These are phyloP conservation scores for Argyrosomus japonicus DNA, from an alignment of 2,113 vertebrate species.

Conservation along the genomic window DNA sequence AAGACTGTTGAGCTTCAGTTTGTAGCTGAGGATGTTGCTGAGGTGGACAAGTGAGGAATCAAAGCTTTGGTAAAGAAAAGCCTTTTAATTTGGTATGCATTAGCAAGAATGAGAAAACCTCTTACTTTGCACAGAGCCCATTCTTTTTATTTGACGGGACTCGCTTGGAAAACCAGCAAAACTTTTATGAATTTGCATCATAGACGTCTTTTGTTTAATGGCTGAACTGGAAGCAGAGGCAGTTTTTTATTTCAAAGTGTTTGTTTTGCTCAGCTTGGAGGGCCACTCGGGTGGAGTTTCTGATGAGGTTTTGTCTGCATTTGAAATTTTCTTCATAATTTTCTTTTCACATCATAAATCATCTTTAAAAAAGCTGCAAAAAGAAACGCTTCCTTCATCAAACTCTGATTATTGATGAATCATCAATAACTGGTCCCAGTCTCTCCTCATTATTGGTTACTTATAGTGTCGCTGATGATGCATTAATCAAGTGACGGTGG, in stretches of 20 bases:
- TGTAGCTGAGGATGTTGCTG: slow-evolving; percentile 1
- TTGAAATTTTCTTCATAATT: not conserved
- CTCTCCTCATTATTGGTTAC: not conserved
- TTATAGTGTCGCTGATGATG: not conserved
- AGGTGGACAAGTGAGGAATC: not conserved
- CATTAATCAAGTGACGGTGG: not conserved
- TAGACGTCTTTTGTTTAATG: not conserved
- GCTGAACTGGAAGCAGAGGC: too few relatives aligned
- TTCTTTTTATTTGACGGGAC: not conserved
- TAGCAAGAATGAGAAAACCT: not conserved
- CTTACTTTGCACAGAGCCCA: not conserved
- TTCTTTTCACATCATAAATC: not conserved
- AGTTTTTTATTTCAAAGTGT: not conserved
- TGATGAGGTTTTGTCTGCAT: not conserved
- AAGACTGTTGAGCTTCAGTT: not conserved
- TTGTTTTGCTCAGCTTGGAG: not conserved
- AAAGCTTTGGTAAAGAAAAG: not conserved
- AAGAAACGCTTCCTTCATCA: not conserved
- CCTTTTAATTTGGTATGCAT: not conserved
- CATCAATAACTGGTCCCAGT: not conserved
- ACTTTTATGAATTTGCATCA: not conserved
- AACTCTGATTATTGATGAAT: slow-evolving; percentile 4
- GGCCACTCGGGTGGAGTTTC: not conserved
- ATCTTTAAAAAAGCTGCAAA: not conserved
- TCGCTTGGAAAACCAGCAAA: not conserved